A percentile compares a stretch with the other conserved stretches of the same genome.
Conservation (phyloP, 2,888 invertebrate species). For the Labia minor region DNA sequence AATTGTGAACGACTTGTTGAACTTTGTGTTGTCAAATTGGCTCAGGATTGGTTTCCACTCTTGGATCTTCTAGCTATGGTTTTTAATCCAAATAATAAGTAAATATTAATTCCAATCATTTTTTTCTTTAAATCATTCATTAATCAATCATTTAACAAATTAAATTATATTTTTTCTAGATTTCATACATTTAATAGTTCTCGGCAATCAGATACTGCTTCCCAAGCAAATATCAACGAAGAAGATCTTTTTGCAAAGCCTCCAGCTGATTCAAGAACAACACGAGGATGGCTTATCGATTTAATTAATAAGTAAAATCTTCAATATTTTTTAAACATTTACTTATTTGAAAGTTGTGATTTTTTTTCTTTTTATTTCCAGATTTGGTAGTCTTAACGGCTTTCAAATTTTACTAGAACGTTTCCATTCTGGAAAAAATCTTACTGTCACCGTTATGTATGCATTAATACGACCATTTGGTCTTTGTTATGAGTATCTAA, state of each 20-base stretch:
- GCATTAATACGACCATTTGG: slow-evolving; percentile 84
- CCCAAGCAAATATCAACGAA: slow-evolving; percentile 50
- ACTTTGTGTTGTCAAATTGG: slow-evolving; percentile 82
- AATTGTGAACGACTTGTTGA: slow-evolving; percentile 88
- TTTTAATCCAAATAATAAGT: slow-evolving; percentile 92
- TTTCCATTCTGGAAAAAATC: slow-evolving; percentile 62
- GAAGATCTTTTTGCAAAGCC: slow-evolving; percentile 64
- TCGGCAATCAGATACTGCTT: slow-evolving; percentile 60
- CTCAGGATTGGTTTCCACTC: slow-evolving; percentile 82
- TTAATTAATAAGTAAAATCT: slow-evolving; percentile 65
- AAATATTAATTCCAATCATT: no score
- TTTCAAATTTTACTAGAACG: slow-evolving; percentile 76
- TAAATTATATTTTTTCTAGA: slow-evolving; percentile 37
- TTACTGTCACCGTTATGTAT: slow-evolving; percentile 66
- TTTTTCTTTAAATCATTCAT: slow-evolving; percentile 18
- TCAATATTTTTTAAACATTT: not conserved
- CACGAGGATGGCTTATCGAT: slow-evolving; percentile 93
- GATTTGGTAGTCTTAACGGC: slow-evolving; percentile 81
- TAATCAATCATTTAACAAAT: not conserved
- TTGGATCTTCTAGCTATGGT: slow-evolving; percentile 86
- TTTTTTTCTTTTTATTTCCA: no score
- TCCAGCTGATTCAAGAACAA: slow-evolving; percentile 67
- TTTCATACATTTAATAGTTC: slow-evolving; percentile 79
- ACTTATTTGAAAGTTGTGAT: no score
- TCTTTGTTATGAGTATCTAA: slow-evolving; percentile 80